These are phyloP conservation scores for Heterochromis multidens DNA, from an alignment of 2,113 vertebrate genomes.

Conservation along the genomic window DNA sequence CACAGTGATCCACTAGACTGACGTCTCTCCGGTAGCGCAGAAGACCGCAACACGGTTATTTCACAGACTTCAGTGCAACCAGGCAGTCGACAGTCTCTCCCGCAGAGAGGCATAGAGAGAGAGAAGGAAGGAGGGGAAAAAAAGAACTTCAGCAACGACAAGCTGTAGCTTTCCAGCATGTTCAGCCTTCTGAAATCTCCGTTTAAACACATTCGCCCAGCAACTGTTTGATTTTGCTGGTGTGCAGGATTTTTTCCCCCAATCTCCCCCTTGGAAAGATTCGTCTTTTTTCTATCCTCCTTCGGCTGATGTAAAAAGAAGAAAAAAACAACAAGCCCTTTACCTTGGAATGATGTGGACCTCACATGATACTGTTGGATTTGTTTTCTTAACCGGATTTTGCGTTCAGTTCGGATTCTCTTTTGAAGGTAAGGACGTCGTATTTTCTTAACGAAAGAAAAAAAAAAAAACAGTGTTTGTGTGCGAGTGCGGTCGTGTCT, in stretches of 20 bases:
- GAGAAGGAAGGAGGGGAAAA: not conserved
- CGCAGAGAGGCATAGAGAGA: slow-evolving; percentile 4
- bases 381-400: slow-evolving; percentile 75
- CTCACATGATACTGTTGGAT: slow-evolving; percentile 78
- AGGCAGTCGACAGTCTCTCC: slow-evolving; percentile 46
- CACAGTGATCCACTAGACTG: slow-evolving; percentile 58
- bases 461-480: too few relatives aligned
- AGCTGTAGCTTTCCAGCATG: slow-evolving; percentile 65
- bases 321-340: slow-evolving; percentile 27
- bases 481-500: not conserved
- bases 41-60: slow-evolving; percentile 50
- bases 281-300: not conserved
- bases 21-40: slow-evolving; percentile 61
- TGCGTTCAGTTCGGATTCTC: slow-evolving; percentile 76
- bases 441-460: not conserved
- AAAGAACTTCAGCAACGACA: slow-evolving; percentile 26
- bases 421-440: slow-evolving; percentile 71
- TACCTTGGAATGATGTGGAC: slow-evolving; percentile 76
- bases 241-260: not conserved
- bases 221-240: slow-evolving; percentile 56
- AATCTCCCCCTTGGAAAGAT: slow-evolving; percentile 16
- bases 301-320: slow-evolving; percentile 56
- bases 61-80: slow-evolving; percentile 43
- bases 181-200: slow-evolving; percentile 45
- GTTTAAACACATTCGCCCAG: slow-evolving; percentile 25